Conservation (phyloP, 2,888 invertebrate genomes). For the Cryptus armator region DNA sequence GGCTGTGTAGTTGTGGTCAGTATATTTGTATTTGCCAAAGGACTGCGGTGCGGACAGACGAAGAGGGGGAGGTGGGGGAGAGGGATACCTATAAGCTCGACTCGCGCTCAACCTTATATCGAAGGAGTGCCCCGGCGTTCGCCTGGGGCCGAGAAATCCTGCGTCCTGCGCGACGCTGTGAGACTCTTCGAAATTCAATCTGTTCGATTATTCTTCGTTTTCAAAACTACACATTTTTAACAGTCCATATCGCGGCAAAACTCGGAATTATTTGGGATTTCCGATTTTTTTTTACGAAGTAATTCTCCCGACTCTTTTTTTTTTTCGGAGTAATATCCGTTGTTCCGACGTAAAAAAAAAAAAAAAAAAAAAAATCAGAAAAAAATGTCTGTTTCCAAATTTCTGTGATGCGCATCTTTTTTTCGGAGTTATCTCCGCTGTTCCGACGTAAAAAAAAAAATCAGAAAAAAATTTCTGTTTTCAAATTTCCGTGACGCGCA, state of each 20-base stretch:
- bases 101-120: slow-evolving; percentile 54
- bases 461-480: not conserved
- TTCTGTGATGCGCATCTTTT: not conserved
- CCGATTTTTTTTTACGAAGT: no score
- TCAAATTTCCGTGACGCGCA: not conserved
- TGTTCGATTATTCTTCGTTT: slow-evolving; percentile 6
- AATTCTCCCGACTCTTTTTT: no score
- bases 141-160: slow-evolving; percentile 29
- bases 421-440: not conserved
- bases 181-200: slow-evolving; percentile 34
- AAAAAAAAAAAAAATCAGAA: not conserved
- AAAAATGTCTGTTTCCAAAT: not conserved
- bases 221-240: not conserved
- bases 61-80: not conserved
- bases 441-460: not conserved
- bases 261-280: not conserved
- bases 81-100: slow-evolving; percentile 57
- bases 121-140: slow-evolving; percentile 57
- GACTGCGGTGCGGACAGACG: not conserved
- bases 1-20: not conserved
- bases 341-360: not conserved
- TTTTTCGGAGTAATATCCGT: not conserved
- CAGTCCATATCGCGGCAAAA: not conserved
- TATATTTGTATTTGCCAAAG: slow-evolving; percentile 52
- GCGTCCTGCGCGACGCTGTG: slow-evolving; percentile 36